Base-by-base conservation (phyloP, 2,888 invertebrate species). In the Rutpela maculata region DNA sequence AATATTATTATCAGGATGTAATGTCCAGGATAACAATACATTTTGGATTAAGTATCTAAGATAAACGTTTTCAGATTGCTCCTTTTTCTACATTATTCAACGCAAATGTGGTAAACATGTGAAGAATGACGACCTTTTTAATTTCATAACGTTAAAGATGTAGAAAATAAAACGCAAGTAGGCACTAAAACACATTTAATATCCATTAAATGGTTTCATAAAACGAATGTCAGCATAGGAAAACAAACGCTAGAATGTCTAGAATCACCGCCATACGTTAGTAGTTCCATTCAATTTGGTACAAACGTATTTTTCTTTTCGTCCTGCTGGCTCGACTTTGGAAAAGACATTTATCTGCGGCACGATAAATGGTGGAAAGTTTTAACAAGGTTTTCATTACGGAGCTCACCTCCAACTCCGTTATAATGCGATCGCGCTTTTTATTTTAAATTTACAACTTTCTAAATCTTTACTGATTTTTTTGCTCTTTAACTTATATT, bases 341-440 rank as follows among this genome's bases (percentile, higher is more conserved):
- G 83, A 77, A 83, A 84, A 85, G 87, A 87, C 87, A 87, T 88
- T 88, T 87, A 87, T 87, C 87, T 86, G 84, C 79, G 75, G 76
- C 76, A 84, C 83, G 86, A 87, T 87, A 87, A 88, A 87, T 86
- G 87, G 84, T 78, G 84, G 81, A 87, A 89, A 89, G 86, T 89
- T 89, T 87, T 87, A 87, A 88, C 87, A 88, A 86, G 86, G 85
- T 88, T 88, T 88, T 88, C 87, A 88, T 88, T 88, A 88, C 84
- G 80, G 75, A 81, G 79, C 83, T 83, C 85, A 85, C 85, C 86
- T 85, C 80, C 75, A 80, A 83, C 84, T 85, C 78, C 62, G 70
- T 82, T 84, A 84, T 86, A 86, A 86, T 85, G 78, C 83, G 77
- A 82, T 82, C 81, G 79, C 57, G 76, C 78, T 78, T 83, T 80